A percentile compares a stretch with the other conserved stretches of the same genome.
These are phyloP conservation scores for Lasioglossum zephyrum DNA, from an alignment of 2,888 invertebrate species.

Conservation along the genomic window DNA sequence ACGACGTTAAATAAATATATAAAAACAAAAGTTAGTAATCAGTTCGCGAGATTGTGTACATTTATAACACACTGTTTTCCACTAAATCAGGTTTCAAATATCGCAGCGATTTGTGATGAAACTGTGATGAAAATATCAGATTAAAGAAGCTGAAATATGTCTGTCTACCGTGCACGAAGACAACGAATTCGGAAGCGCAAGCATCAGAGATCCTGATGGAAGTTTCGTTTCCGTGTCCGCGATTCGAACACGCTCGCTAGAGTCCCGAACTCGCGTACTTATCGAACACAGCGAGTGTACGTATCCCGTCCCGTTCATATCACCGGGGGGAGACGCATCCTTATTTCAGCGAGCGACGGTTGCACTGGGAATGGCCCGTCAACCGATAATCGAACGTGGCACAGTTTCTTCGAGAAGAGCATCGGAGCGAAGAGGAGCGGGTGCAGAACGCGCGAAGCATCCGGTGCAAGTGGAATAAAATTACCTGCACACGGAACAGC, in stretches of 20 bases:
- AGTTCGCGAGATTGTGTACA: background rate
- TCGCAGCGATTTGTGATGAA: background rate
- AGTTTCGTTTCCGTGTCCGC: background rate
- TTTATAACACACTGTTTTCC: background rate
- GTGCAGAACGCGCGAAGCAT: constrained; percentile 9
- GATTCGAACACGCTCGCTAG: background rate
- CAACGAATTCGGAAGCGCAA: background rate
- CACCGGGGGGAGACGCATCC: background rate
- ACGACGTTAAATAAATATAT: no score
- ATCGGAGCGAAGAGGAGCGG: background rate
- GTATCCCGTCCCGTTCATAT: background rate
- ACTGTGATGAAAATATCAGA: background rate
- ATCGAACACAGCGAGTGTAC: background rate
- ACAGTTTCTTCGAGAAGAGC: constrained; percentile 2
- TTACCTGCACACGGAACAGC: constrained; percentile 30
- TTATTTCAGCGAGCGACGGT: background rate
- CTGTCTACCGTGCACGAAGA: background rate
- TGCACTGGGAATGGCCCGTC: constrained; percentile 5
- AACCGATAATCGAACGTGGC: constrained; percentile 27
- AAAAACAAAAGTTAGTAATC: no score
- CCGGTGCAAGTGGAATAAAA: constrained; percentile 41
- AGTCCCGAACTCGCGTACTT: background rate
- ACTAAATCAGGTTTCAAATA: background rate
- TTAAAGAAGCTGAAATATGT: background rate
- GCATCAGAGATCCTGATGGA: background rate